Base-by-base conservation (phyloP, 2,888 invertebrate genomes). In the Eubasilissa splendida region DNA sequence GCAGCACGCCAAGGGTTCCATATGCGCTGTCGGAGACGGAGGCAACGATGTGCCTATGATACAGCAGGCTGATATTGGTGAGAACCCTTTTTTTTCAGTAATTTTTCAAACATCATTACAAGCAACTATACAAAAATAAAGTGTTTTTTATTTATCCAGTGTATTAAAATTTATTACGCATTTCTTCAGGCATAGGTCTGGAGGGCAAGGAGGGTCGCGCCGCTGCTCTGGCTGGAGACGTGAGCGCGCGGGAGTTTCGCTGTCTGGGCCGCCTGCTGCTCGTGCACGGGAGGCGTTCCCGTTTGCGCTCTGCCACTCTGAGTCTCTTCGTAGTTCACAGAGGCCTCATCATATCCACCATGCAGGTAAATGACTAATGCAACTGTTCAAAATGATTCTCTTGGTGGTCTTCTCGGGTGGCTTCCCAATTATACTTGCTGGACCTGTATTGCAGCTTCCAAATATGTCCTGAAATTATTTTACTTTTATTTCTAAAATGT, bases 251-350 rank as follows among this genome's bases (percentile, higher is more conserved):
- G 4, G 95, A 97, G 88, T 98, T 99, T 89, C 93, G 95, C 77
- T 93, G 94, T 86, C 93, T 99, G 85, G 95, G 95, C 60, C 93
- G 95, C 53, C 91, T 99, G 80, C 89, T 98, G 81, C 89, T 99
- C 82, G 97, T 99, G 14, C 98, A 99, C 87, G 99, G 99, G 0
- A 92, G 98, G 75, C 93, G 98, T 86, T 95, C 97, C 81, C 96
- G 96, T 87, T 97, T 98, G 91, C 92, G 99, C 77, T 99, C 99
- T 0, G 98, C 99, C n/a, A 96, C 98, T 4, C 92, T 99, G 22
- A 96, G 97, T 84, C 98, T 99, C 88, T 99, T 99, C 89, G 99
- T 99, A 79, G 99, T 99, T 87, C 99, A 99, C 88, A 93, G 99
- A 77, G 99, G 99, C 63, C 92, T 99, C 82, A 98, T 99, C 85